Evolutionary conservation across 2,113 vertebrate species (phyloP).

Genomic region (Tachuris rubrigastra): DNA sequence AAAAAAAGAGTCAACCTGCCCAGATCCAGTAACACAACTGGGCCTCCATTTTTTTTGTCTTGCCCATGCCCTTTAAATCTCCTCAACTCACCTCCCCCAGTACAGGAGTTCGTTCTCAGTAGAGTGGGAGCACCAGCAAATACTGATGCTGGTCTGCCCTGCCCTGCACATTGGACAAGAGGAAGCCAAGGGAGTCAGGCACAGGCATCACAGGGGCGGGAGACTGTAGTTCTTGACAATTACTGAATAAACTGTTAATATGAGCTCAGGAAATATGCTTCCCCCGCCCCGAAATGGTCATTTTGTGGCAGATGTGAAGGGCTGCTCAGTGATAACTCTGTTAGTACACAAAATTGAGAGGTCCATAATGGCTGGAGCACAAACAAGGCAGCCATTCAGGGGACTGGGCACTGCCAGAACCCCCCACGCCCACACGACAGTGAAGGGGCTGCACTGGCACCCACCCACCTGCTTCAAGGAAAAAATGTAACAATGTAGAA

Average conservation of each 20-base stretch:
- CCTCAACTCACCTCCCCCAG: accelerated
- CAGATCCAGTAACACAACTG: not conserved
- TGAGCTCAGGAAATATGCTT: not conserved
- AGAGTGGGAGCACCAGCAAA: not conserved
- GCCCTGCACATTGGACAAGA: accelerated
- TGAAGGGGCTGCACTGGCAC: not conserved
- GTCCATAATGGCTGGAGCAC: not conserved
- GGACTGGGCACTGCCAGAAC: not conserved
- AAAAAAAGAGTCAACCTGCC: not conserved
- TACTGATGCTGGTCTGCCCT: not conserved
- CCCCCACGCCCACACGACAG: not conserved
- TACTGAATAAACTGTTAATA: not conserved
- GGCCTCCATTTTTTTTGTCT: not conserved
- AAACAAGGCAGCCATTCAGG: not conserved
- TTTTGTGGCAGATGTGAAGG: not conserved
- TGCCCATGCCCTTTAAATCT: not conserved
- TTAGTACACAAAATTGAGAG: not conserved
- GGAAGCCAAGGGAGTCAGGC: not conserved
- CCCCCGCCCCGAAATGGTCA: not conserved
- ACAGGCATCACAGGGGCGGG: accelerated
- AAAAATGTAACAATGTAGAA: not conserved
- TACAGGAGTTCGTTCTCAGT: not conserved
- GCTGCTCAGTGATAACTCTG: not conserved
- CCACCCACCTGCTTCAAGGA: not conserved
- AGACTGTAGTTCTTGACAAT: not conserved